Conservation (phyloP, 2,888 invertebrate species). For the Trisateles emortualis region DNA sequence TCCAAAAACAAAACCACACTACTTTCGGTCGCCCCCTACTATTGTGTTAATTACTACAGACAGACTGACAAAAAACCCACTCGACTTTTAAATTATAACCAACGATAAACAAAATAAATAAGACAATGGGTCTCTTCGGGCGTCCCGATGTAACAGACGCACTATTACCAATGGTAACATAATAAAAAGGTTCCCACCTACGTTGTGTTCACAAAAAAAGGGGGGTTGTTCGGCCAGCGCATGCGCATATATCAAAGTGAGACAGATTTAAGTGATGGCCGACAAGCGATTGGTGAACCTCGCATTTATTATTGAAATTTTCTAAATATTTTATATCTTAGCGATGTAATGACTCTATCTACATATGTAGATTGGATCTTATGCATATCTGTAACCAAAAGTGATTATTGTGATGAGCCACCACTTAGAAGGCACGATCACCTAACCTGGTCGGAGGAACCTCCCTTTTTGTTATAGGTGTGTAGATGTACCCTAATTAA, state of each 20-base stretch:
- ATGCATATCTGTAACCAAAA: no score
- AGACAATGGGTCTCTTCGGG: conserved; percentile 57
- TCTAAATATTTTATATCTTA: neutral
- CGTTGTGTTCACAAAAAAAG: conserved; percentile 56
- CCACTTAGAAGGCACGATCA: no score
- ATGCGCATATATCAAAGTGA: conserved; percentile 56
- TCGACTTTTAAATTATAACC: conserved; percentile 70
- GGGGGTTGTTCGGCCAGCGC: conserved; percentile 53
- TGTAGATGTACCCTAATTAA: no score
- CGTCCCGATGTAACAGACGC: conserved; percentile 50
- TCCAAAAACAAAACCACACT: conserved; percentile 42
- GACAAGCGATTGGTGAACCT: conserved; percentile 20
- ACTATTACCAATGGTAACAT: conserved; percentile 67
- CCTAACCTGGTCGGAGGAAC: no score
- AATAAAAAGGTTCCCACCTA: conserved; percentile 73
- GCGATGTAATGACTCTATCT: no score
- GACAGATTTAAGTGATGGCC: conserved; percentile 23
- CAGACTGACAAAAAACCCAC: conserved; percentile 56
- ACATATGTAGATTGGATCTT: no score
- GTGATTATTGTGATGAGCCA: no score
- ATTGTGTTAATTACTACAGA: conserved; percentile 69
- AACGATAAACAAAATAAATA: conserved; percentile 67
- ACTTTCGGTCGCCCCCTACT: conserved; percentile 50
- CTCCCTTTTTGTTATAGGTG: no score
- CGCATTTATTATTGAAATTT: neutral